Base-by-base conservation (phyloP, 2,797 vertebrate species). In the Setipinna tenuifilis region DNA sequence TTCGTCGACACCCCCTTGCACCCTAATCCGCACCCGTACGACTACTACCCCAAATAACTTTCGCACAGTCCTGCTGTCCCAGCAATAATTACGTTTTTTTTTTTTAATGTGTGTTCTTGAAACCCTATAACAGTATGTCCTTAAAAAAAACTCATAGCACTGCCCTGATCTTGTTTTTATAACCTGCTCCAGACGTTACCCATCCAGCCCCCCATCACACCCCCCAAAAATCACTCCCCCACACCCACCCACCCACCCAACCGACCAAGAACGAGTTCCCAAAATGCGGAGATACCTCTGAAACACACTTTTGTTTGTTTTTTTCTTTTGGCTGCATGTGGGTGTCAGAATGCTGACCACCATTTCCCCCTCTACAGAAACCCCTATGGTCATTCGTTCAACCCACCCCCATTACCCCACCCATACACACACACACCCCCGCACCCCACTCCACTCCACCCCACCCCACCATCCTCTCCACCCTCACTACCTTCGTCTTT, bases 11-110 rank as follows among this genome's bases (percentile, higher is more conserved):
- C 71, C 17, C 50, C 3, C 17, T 78, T 78, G 71, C 41, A 71
- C 28, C 68, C 25, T 71, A 78, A 78, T 21, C 71, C 17, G 7
- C 71, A 78, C 16, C 71, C 21, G 35, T 78, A 10, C 17, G 71
- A 78, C 71, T 78, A 44, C 71, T 78, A 78, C 16, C 71, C 71
- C 35, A 78, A 78, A 11, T 78, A 78, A 78, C 71, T 17, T 78
- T 35, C 19, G 31, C 71, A 78, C 31, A 78, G 71, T 31, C 71
- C 71, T 78, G 19, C 35, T 78, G 41, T 41, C 71, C 35, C 71
- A 78, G 71, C 71, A 78, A 78, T 78, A 78, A 78, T 41, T 78
- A 78, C 71, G 19, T 54, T 54, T 54, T 54, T 54, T 75, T n/a
- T n/a, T n/a, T n/a, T n/a, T n/a, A n/a, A n/a, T 78, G 35, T 21